Percentiles rank a stretch among this genome's conserved stretches.
phyloP scores from a whole-genome alignment of 2,888 invertebrate species.

The Cylloceria caligata region DNA sequence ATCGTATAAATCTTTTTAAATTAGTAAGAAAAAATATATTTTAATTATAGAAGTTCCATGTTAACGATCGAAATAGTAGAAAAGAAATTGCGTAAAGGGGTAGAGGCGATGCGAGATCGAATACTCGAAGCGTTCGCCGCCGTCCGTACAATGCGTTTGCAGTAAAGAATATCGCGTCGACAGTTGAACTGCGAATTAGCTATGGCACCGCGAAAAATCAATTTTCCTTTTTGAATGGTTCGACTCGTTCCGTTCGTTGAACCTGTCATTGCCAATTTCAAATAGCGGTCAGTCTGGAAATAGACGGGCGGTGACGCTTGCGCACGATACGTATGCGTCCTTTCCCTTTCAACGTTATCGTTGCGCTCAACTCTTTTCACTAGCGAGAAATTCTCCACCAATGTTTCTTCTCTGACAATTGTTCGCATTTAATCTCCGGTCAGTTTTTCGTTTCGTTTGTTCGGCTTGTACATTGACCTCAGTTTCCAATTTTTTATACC shows the following conservation, averaged over 20 bases:
- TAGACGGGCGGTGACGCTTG: slow-evolving; percentile 54
- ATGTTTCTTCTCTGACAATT: slow-evolving; percentile 52
- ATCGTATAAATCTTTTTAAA: too few relatives aligned
- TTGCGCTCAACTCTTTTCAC: slow-evolving; percentile 62
- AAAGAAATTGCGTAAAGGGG: too few relatives aligned
- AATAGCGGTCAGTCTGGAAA: slow-evolving; percentile 66
- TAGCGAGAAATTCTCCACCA: slow-evolving; percentile 55
- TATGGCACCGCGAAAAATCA: slow-evolving; percentile 83
- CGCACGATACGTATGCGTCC: slow-evolving; percentile 31
- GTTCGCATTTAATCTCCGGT: slow-evolving; percentile 7
- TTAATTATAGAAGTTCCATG: too few relatives aligned
- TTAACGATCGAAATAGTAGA: too few relatives aligned
- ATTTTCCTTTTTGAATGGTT: slow-evolving; percentile 77
- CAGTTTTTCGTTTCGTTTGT: slow-evolving; percentile 36
- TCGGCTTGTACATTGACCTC: slow-evolving; percentile 43
- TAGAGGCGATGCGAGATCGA: too few relatives aligned
- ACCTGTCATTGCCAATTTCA: slow-evolving; percentile 71
- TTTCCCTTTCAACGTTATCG: background rate
- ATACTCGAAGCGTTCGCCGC: too few relatives aligned
- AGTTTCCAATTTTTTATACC: slow-evolving; percentile 56
- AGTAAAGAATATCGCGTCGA: slow-evolving; percentile 16
- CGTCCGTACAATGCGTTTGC: background rate
- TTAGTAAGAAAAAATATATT: too few relatives aligned
- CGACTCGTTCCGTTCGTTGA: slow-evolving; percentile 36
- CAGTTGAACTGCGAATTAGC: slow-evolving; percentile 72